Evolutionary conservation across 2,888 invertebrate species (phyloP).

Genomic region (Notodonta dromedarius): DNA sequence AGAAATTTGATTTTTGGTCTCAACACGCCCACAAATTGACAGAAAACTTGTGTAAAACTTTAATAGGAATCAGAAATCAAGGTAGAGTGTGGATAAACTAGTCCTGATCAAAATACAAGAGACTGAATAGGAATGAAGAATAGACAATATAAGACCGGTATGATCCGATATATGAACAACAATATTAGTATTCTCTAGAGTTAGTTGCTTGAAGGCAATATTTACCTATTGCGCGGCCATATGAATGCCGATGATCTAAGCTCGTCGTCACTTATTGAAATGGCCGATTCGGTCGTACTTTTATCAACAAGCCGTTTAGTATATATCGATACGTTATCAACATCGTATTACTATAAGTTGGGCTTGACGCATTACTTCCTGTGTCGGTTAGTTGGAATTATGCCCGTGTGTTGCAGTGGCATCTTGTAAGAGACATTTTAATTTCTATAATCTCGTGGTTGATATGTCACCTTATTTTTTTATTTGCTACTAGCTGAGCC

Average conservation of each 20-base stretch:
- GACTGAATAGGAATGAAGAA: neutral
- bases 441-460: too few species aligned
- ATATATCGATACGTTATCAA: slow-evolving; percentile 2
- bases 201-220: slow-evolving; percentile 28
- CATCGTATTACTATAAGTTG: neutral
- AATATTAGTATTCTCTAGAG: slow-evolving; percentile 28
- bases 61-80: neutral
- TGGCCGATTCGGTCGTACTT: slow-evolving; percentile 13
- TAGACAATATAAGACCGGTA: neutral
- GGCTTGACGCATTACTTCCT: neutral
- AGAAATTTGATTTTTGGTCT: too few species aligned
- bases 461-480: too few species aligned
- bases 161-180: slow-evolving; percentile 1
- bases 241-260: slow-evolving; percentile 45
- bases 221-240: slow-evolving; percentile 31
- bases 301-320: slow-evolving; percentile 20
- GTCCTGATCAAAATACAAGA: neutral
- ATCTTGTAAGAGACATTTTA: too few species aligned
- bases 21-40: too few species aligned
- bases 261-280: slow-evolving; percentile 18
- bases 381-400: too few species aligned
- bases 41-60: too few species aligned
- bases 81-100: neutral
- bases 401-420: too few species aligned
- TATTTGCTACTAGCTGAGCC: too few species aligned